These are phyloP conservation scores for Caenorhabditis macrosperma DNA, from an alignment of 2,888 invertebrate genomes.

Conservation along the genomic window DNA sequence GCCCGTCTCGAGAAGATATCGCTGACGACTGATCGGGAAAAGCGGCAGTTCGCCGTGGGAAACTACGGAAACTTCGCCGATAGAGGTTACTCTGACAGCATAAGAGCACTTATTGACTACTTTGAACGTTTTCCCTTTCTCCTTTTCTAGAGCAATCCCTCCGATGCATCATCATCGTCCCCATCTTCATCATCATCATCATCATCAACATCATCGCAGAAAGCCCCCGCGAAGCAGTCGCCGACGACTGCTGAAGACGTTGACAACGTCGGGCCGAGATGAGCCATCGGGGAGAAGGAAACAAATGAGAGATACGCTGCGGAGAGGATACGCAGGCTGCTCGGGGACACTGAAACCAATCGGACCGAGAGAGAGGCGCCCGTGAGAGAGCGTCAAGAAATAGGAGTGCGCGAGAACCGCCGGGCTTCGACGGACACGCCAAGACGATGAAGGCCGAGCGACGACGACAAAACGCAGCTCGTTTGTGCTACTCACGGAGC, in stretches of 20 bases:
- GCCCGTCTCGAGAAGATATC: not conserved
- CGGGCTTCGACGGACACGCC: slow-evolving; percentile 41
- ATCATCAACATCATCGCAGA: slow-evolving; percentile 7
- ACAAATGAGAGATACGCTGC: slow-evolving; percentile 8
- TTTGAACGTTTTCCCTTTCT: not conserved
- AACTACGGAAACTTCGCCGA: not conserved
- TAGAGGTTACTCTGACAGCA: not conserved
- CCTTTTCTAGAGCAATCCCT: not conserved
- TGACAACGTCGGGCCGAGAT: slow-evolving; percentile 42
- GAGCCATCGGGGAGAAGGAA: slow-evolving; percentile 45
- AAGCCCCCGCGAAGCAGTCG: not conserved
- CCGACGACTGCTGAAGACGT: slow-evolving; percentile 10
- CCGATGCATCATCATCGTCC: not conserved
- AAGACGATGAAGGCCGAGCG: slow-evolving; percentile 26
- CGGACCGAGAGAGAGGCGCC: slow-evolving; percentile 34
- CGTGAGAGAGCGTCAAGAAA: slow-evolving; percentile 11
- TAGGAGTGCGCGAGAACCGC: slow-evolving; percentile 35
- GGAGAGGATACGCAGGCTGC: slow-evolving; percentile 22
- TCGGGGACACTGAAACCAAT: slow-evolving; percentile 38
- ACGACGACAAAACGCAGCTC: slow-evolving; percentile 55
- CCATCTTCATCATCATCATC: slow-evolving; percentile 6
- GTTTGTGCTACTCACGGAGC: slow-evolving; percentile 53
- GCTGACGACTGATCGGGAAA: not conserved
- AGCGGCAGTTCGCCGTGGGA: not conserved
- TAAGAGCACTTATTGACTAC: not conserved